phyloP scores from a whole-genome alignment of 2,797 vertebrate genomes.

The Trachops cirrhosus region DNA sequence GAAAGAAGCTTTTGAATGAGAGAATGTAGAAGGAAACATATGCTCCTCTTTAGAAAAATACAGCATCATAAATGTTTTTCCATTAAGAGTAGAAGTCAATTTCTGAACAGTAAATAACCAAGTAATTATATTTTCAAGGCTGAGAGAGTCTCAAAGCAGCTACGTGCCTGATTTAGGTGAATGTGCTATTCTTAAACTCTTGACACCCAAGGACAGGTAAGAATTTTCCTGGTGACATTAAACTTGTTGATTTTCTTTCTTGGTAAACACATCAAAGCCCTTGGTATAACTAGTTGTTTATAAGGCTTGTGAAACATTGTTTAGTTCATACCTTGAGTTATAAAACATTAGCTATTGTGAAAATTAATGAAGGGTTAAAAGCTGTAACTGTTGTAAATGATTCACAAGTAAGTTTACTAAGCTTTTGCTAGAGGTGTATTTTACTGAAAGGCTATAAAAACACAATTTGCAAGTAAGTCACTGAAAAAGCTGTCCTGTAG shows the following conservation, averaged over 20 bases:
- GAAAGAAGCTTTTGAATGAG: background rate
- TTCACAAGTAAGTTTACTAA: slow-evolving; percentile 5
- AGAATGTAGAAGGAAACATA: background rate
- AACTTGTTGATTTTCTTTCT: slow-evolving; percentile 12
- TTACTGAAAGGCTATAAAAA: slow-evolving; percentile 15
- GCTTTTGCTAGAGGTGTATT: background rate
- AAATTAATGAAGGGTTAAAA: slow-evolving; percentile 53
- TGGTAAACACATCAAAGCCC: background rate
- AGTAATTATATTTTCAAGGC: background rate
- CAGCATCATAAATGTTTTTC: background rate
- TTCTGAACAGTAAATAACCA: background rate
- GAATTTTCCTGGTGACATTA: background rate
- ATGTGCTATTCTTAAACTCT: background rate
- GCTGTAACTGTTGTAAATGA: background rate
- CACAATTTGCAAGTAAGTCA: background rate
- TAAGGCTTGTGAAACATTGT: slow-evolving; percentile 30
- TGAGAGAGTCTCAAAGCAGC: background rate
- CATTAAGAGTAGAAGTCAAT: background rate
- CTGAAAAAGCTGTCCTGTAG: background rate
- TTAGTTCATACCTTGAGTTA: slow-evolving; percentile 56
- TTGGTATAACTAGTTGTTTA: background rate
- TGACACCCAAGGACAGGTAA: background rate
- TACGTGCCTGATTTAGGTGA: background rate
- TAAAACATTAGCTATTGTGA: slow-evolving; percentile 46
- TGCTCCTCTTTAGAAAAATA: background rate